Percentiles rank a stretch among this genome's conserved stretches.
These are phyloP conservation scores for Chaetorhynchus papuensis DNA, from an alignment of 2,113 vertebrate genomes.

Conservation along the genomic window DNA sequence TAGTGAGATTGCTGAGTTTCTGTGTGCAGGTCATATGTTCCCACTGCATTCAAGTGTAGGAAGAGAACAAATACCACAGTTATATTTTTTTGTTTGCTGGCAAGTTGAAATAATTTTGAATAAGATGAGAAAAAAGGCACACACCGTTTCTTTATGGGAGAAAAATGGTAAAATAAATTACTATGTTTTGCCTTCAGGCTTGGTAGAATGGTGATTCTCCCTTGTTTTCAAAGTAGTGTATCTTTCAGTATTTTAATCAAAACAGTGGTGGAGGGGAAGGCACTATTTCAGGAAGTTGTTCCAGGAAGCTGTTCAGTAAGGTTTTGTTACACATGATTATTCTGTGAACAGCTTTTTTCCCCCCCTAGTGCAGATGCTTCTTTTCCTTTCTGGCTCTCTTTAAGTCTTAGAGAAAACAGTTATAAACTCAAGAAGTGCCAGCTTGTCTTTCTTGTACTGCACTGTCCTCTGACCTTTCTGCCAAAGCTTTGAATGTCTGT, in stretches of 20 bases:
- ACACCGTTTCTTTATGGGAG: not conserved
- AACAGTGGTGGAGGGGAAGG: not conserved
- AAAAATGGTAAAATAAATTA: not conserved
- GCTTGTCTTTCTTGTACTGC: conserved; percentile 3
- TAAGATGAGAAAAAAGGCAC: not conserved
- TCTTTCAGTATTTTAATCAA: not conserved
- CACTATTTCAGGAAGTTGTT: not conserved
- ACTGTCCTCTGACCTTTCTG: conserved; percentile 41
- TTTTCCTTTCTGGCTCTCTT: conserved; percentile 1
- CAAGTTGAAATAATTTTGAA: not conserved
- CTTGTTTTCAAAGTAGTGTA: not conserved
- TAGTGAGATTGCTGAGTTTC: not conserved
- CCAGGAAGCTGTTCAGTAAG: not conserved
- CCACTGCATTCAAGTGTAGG: not conserved
- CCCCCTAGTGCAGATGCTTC: not conserved
- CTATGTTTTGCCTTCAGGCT: not conserved
- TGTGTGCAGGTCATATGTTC: not conserved
- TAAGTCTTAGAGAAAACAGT: conserved; percentile 29
- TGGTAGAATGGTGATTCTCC: not conserved
- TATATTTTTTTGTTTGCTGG: not conserved
- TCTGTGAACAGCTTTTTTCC: not conserved
- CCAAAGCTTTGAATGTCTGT: conserved; percentile 36
- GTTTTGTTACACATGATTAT: not conserved
- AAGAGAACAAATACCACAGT: not conserved
- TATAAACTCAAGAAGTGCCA: not conserved